Evolutionary conservation across 2,113 vertebrate genomes (phyloP).

Genomic region (Paedocypris sp.): DNA sequence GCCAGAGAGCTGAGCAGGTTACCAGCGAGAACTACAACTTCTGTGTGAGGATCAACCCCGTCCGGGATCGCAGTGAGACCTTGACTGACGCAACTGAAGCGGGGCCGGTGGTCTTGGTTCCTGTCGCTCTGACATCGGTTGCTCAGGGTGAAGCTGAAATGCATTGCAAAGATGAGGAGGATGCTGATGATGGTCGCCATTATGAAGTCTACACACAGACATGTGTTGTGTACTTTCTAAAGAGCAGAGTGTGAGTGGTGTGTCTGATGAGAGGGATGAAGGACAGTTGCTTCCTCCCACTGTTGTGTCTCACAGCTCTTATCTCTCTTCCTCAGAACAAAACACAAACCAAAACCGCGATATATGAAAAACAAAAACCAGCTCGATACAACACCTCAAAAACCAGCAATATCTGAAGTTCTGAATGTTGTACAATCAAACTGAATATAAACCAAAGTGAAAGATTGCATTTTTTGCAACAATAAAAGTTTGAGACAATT

Average conservation of each 20-base stretch:
- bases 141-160: background rate
- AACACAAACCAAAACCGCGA: background rate
- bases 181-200: constrained; percentile 23
- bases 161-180: constrained; percentile 33
- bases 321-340: background rate
- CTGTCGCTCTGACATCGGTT: constrained; percentile 36
- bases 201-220: background rate
- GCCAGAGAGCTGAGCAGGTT: constrained; percentile 50
- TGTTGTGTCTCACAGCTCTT: background rate
- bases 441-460: no score
- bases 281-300: no score
- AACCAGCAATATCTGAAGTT: no score
- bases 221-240: no score
- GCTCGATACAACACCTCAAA: no score
- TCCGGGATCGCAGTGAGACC: constrained; percentile 31
- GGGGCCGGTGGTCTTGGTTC: constrained; percentile 43
- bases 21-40: constrained; percentile 46
- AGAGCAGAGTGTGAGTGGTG: no score
- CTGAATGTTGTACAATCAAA: no score
- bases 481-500: no score
- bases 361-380: background rate
- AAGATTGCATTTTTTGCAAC: no score
- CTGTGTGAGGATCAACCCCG: constrained; percentile 33
- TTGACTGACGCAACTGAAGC: constrained; percentile 46
- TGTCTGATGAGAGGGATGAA: no score